Percentiles rank a stretch among this genome's conserved stretches.
Evolutionary conservation across 2,797 vertebrate species (phyloP).

Genomic region (Onychomys torridus): DNA sequence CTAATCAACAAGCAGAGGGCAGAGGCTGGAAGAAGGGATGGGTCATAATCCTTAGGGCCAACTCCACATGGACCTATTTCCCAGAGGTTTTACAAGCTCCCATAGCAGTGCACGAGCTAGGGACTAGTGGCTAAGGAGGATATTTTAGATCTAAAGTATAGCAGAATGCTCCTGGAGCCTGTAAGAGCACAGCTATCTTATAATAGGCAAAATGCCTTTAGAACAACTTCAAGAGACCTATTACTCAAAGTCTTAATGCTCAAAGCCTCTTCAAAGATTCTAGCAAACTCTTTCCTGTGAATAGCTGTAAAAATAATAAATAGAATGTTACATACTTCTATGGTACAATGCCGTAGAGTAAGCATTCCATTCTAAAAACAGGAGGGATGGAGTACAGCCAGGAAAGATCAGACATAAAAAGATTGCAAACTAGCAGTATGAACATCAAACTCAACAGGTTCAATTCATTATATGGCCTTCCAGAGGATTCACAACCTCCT

Average conservation of each 20-base stretch:
- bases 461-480: not conserved
- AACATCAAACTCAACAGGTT: not conserved
- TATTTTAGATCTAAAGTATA: not conserved
- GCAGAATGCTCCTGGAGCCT: not conserved
- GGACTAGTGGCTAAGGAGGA: not conserved
- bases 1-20: not conserved
- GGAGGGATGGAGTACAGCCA: not conserved
- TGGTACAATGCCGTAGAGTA: not conserved
- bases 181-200: not conserved
- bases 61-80: not conserved
- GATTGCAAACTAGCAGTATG: not conserved
- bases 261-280: not conserved
- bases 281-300: not conserved
- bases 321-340: not conserved
- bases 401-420: not conserved
- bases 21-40: not conserved
- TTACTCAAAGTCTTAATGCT: not conserved
- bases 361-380: not conserved
- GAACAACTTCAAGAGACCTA: not conserved
- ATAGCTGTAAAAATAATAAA: not conserved
- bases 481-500: not conserved
- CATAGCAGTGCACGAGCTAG: not conserved
- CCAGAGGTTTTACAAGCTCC: not conserved
- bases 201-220: not conserved
- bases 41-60: not conserved